A percentile compares a stretch with the other conserved stretches of the same genome.
Evolutionary conservation across 2,113 vertebrate species (phyloP).

Genomic region (Stictonetta naevosa): DNA sequence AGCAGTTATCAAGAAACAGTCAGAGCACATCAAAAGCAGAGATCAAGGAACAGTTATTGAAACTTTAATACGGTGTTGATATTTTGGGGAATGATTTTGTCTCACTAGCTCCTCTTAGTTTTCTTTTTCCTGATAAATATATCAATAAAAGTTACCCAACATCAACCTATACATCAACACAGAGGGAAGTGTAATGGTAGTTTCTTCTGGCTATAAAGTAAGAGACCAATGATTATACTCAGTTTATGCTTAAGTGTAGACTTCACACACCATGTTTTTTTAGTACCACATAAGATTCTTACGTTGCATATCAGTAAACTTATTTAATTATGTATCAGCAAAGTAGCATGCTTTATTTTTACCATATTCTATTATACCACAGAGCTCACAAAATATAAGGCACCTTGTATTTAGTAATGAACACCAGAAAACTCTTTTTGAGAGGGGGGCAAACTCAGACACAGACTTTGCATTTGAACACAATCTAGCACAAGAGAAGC

Average conservation of each 20-base stretch:
- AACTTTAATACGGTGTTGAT: not conserved
- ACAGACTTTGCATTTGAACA: not conserved
- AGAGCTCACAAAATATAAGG: not conserved
- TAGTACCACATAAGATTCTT: not conserved
- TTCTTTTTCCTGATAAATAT: not conserved
- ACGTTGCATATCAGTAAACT: not conserved
- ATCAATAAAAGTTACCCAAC: not conserved
- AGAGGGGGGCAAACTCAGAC: not conserved
- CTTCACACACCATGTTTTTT: not conserved
- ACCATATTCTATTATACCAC: not conserved
- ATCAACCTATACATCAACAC: not conserved
- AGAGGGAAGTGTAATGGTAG: not conserved
- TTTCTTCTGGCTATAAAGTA: not conserved
- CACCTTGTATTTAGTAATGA: not conserved
- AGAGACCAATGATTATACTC: not conserved
- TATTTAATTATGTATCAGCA: not conserved
- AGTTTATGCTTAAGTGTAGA: not conserved
- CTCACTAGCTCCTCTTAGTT: not conserved
- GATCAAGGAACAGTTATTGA: not conserved
- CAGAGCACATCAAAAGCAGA: not conserved
- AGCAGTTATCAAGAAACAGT: not conserved
- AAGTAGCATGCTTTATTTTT: not conserved
- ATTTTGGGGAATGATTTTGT: not conserved
- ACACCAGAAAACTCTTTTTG: not conserved
- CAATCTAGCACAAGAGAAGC: not conserved